phyloP scores from a whole-genome alignment of 2,888 invertebrate species.

The Baronia brevicornis region DNA sequence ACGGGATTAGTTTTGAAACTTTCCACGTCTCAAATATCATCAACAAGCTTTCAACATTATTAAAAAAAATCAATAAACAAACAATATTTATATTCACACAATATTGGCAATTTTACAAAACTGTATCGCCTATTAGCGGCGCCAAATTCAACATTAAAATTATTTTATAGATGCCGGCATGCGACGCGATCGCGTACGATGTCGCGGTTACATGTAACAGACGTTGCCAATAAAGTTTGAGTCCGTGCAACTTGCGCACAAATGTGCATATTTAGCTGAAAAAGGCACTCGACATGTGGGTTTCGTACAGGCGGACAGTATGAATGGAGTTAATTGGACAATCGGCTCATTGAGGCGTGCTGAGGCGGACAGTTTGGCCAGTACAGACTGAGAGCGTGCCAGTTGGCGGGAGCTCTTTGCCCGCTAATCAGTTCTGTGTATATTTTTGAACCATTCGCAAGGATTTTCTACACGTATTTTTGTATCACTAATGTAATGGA shows the following conservation, averaged over 20 bases:
- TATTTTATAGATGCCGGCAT: constrained; percentile 13
- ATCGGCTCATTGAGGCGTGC: constrained; percentile 60
- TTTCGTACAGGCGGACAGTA: constrained; percentile 45
- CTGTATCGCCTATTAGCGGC: constrained; percentile 13
- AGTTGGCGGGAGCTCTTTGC: constrained; percentile 49
- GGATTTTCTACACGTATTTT: constrained; percentile 13
- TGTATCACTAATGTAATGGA: constrained; percentile 1
- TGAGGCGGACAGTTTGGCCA: constrained; percentile 56
- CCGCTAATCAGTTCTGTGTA: constrained; percentile 49
- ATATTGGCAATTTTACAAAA: constrained; percentile 12
- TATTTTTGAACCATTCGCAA: constrained; percentile 31
- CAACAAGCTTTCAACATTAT: too few species aligned
- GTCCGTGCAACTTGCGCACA: constrained; percentile 33
- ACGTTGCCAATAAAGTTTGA: constrained; percentile 32
- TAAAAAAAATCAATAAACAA: constrained; percentile 8
- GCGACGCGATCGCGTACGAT: constrained; percentile 5
- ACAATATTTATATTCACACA: constrained; percentile 4
- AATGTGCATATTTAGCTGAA: constrained; percentile 44
- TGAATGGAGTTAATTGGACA: constrained; percentile 70
- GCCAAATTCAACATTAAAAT: constrained; percentile 14
- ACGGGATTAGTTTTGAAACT: too few species aligned
- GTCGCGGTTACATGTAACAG: constrained; percentile 15
- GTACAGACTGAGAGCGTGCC: constrained; percentile 44
- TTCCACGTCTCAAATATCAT: too few species aligned
- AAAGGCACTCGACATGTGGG: constrained; percentile 44